Base-by-base conservation (phyloP, 1,140 invertebrate species). In the Trichoplusia ni region DNA sequence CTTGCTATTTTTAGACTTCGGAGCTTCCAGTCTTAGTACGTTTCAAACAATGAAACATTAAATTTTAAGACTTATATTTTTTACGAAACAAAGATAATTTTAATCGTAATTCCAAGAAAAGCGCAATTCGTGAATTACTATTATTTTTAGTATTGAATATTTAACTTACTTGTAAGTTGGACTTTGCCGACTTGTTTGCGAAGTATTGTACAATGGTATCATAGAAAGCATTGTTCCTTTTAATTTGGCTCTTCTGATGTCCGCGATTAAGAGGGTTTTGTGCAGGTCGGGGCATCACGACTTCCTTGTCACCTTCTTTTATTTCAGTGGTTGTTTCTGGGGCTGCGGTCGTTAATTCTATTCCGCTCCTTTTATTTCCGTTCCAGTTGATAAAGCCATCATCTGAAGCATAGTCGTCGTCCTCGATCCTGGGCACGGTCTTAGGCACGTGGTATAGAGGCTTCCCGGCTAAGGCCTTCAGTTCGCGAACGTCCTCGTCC, bases 401-500 rank as follows among this genome's bases (percentile, higher is more conserved):
- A 46, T 91, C 90, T 49, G 77, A 70, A 7, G 74, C 62, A 46
- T 91, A 91, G 51, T 91, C 90, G 16, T 91, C 86, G 14, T 87
- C 83, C 33, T 87, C 84, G 31, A 78, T 75, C 62, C 61, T 78
- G 5, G 87, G 84, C 44, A 76, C 85, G 9, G 84, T 90, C 75
- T 91, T 90, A 0, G 91, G 84, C 21, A 82, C 85, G 58, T 91
- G 90, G 59, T 91, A 91, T 3, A 91, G 60, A 2, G 90, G 88
- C 54, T 92, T 90, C 25, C 86, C 90, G 0, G 92, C 91, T 29
- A 94, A 72, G 18, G 91, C 91, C 79, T 93, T 93, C 29, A 94
- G 75, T 74, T 93, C 93, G 42, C 90, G 82, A 0, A 93, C 93
- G 38, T 93, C 92, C 82, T 93, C 92, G 54, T 94, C 93, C 75